Percentiles rank a stretch among this genome's conserved stretches.
phyloP scores from a whole-genome alignment of 2,797 vertebrate species.

The Leucoraja ocellata region DNA sequence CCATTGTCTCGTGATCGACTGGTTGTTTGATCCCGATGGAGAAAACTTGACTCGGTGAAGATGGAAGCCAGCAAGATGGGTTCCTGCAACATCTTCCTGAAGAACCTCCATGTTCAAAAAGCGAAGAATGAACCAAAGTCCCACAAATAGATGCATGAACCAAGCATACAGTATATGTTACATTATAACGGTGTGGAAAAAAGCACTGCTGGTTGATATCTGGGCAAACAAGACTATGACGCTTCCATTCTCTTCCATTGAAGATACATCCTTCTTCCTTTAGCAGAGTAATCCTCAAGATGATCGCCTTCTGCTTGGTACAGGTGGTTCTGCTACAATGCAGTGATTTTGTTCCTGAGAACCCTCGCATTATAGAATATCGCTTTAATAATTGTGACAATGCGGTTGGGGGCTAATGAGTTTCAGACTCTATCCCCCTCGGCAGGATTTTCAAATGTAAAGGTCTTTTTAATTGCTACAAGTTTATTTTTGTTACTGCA shows the following conservation, averaged over 20 bases:
- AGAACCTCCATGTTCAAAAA: neutral
- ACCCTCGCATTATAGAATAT: too few relatives aligned
- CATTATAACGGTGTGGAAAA: neutral
- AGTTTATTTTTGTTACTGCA: too few relatives aligned
- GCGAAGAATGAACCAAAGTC: neutral
- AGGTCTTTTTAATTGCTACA: too few relatives aligned
- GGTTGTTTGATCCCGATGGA: constrained; percentile 52
- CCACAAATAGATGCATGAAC: neutral
- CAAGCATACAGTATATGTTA: too few relatives aligned
- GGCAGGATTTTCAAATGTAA: too few relatives aligned
- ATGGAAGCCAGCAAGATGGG: neutral
- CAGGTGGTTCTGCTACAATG: too few relatives aligned
- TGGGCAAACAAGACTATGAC: neutral
- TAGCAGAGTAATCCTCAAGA: neutral
- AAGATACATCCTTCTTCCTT: neutral
- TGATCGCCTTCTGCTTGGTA: neutral
- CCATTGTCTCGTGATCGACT: constrained; percentile 41
- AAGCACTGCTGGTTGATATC: neutral
- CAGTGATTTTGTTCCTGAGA: too few relatives aligned
- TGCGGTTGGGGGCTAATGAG: too few relatives aligned
- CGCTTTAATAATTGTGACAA: too few relatives aligned
- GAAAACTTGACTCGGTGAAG: neutral
- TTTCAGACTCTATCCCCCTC: too few relatives aligned
- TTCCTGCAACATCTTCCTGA: neutral
- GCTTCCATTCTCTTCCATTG: too few relatives aligned